phyloP scores from a whole-genome alignment of 2,113 vertebrate genomes.

The Atlantisia rogersi region DNA sequence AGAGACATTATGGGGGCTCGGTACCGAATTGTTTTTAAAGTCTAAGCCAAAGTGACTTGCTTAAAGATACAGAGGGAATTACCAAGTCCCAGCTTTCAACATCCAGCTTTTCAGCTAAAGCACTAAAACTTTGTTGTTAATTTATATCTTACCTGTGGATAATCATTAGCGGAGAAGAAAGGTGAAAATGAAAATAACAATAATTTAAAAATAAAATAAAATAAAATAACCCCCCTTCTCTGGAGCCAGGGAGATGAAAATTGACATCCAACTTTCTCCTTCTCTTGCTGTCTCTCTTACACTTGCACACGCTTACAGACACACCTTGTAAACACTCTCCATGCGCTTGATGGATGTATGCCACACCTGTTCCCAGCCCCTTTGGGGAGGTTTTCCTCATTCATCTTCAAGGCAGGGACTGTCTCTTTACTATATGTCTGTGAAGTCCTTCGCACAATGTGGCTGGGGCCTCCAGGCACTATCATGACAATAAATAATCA shows the following conservation, averaged over 20 bases:
- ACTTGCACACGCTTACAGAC: not conserved
- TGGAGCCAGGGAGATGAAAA: not conserved
- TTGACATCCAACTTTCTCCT: slow-evolving; percentile 4
- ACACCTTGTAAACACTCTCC: not conserved
- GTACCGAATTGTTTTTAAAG: not conserved
- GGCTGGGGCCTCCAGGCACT: slow-evolving; percentile 2
- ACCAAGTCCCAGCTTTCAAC: not conserved
- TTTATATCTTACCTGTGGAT: slow-evolving; percentile 37
- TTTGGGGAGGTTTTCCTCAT: slow-evolving; percentile 35
- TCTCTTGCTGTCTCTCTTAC: not conserved
- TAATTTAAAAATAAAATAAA: no score
- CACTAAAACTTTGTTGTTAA: not conserved
- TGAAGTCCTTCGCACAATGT: not conserved
- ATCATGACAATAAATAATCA: slow-evolving; percentile 49
- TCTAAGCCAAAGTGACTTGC: not conserved
- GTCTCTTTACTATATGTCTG: slow-evolving; percentile 5
- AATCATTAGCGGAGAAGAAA: slow-evolving; percentile 1
- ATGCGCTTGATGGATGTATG: not conserved
- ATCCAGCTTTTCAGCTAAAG: not conserved
- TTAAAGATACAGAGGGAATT: not conserved
- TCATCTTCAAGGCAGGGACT: slow-evolving; percentile 22
- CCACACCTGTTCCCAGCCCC: slow-evolving; percentile 55
- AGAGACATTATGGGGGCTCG: not conserved
- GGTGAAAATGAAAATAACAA: not conserved
- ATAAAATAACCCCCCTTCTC: not conserved